These are phyloP conservation scores for Neocrepidodera transversa DNA, from an alignment of 2,888 invertebrate species.

Conservation along the genomic window DNA sequence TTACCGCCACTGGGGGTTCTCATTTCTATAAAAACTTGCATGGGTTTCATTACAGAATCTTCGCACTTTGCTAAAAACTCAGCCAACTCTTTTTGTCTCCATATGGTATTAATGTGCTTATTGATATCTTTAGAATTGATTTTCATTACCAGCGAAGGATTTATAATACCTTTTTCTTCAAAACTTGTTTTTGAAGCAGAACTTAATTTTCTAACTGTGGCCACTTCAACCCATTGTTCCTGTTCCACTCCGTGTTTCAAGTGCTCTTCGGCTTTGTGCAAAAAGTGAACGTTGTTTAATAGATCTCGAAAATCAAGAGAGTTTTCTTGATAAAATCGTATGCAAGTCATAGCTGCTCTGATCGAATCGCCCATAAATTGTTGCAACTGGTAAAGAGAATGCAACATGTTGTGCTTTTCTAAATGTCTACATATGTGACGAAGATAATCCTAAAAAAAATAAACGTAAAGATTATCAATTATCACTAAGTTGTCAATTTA, in stretches of 20 bases:
- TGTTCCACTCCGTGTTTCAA: constrained; percentile 69
- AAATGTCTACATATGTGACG: constrained; percentile 75
- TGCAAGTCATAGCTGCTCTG: constrained; percentile 81
- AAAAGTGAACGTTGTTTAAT: constrained; percentile 62
- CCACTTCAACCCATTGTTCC: constrained; percentile 64
- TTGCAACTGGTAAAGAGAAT: constrained; percentile 79
- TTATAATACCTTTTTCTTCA: constrained; percentile 60
- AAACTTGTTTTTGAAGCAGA: constrained; percentile 46
- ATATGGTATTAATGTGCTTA: constrained; percentile 79
- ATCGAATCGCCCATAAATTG: constrained; percentile 75
- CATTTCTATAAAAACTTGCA: constrained; percentile 45
- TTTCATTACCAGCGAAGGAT: constrained; percentile 71
- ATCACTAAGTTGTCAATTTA: too few species aligned
- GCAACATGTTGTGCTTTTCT: constrained; percentile 71
- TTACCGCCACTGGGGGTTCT: constrained; percentile 45
- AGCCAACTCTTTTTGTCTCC: constrained; percentile 81
- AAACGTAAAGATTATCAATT: too few species aligned
- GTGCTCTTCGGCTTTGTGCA: constrained; percentile 70
- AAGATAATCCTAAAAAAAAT: constrained; percentile 69
- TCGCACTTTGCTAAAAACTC: constrained; percentile 76
- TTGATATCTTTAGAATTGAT: constrained; percentile 76
- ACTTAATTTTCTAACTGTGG: constrained; percentile 52
- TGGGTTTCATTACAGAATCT: constrained; percentile 60
- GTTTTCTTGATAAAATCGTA: constrained; percentile 74
- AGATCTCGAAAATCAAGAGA: constrained; percentile 66